phyloP scores from a whole-genome alignment of 2,113 vertebrate species.

The Barbus barbus region DNA sequence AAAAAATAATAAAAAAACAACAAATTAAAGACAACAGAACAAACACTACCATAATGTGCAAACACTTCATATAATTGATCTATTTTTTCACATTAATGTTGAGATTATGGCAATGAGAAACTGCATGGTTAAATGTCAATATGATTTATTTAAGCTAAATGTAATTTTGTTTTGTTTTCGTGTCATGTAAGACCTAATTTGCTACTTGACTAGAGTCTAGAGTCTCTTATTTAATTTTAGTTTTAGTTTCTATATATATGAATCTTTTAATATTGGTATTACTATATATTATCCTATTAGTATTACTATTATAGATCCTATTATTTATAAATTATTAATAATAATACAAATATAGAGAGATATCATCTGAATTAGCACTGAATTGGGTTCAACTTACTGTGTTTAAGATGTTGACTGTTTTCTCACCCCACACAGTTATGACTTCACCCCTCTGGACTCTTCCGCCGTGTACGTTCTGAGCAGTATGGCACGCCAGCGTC shows the following conservation, averaged over 20 bases:
- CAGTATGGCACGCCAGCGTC: slow-evolving; percentile 97
- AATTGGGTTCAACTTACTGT: not conserved
- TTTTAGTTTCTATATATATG: too few relatives aligned
- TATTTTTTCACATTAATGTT: not conserved
- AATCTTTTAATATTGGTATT: too few relatives aligned
- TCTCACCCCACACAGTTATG: slow-evolving; percentile 79
- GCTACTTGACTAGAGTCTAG: not conserved
- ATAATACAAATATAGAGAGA: not conserved
- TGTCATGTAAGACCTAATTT: not conserved
- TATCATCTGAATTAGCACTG: not conserved
- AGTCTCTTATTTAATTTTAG: not conserved
- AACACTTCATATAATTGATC: not conserved
- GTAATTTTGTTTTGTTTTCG: not conserved
- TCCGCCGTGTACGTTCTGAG: slow-evolving; percentile 98
- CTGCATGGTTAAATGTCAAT: not conserved
- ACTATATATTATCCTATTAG: not conserved
- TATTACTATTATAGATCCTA: too few relatives aligned
- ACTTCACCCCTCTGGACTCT: slow-evolving; percentile 97
- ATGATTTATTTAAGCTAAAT: not conserved
- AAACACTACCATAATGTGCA: not conserved
- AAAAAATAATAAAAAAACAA: not conserved
- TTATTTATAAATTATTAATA: not conserved
- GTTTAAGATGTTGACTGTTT: not conserved
- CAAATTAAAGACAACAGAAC: not conserved
- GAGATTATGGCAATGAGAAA: not conserved